Evolutionary conservation across 2,797 vertebrate species (phyloP).

Genomic region (Pipistrellus kuhlii): DNA sequence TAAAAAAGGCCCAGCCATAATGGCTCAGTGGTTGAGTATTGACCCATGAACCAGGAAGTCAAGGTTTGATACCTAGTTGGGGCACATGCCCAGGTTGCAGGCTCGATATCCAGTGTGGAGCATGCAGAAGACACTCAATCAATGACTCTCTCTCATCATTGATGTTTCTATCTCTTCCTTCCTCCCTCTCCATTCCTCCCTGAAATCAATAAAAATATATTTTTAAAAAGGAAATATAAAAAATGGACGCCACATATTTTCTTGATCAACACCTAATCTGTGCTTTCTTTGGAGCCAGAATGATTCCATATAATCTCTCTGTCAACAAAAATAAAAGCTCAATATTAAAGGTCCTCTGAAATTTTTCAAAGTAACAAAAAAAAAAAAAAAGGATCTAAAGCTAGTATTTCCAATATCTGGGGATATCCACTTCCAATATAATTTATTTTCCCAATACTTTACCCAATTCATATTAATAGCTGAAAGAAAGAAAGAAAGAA

Average conservation of each 20-base stretch:
- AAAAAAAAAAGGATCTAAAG: slow-evolving; percentile 12
- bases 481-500: neutral
- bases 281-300: slow-evolving; percentile 17
- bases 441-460: neutral
- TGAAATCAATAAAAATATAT: no score
- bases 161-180: no score
- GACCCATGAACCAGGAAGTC: no score
- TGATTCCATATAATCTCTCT: neutral
- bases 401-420: neutral
- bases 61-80: no score
- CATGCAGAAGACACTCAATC: no score
- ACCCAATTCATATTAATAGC: neutral
- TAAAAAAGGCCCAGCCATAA: neutral
- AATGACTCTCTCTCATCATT: no score
- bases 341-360: slow-evolving; percentile 11
- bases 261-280: neutral
- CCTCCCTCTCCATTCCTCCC: no score
- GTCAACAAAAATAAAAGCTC: neutral
- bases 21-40: no score
- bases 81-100: no score
- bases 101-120: no score
- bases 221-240: neutral
- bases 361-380: slow-evolving; percentile 22
- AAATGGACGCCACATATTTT: neutral
- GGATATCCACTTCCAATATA: neutral